phyloP scores from a whole-genome alignment of 2,888 invertebrate genomes.

The Crepidodera aurea region DNA sequence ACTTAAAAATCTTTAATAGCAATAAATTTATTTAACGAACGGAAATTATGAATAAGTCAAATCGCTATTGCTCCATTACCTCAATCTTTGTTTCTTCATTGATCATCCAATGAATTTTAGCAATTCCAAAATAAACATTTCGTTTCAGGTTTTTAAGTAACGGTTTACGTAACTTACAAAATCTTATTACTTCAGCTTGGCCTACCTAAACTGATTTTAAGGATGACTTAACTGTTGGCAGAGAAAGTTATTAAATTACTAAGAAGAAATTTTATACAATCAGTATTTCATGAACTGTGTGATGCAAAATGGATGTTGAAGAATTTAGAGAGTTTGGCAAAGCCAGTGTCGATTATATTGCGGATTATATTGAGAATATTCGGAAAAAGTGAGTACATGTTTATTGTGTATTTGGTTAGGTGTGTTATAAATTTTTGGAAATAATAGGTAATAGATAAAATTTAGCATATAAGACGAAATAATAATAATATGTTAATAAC shows the following conservation, averaged over 20 bases:
- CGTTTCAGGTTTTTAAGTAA: slow-evolving; percentile 7
- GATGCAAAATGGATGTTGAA: slow-evolving; percentile 72
- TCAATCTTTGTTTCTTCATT: too few species aligned
- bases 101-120: too few species aligned
- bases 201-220: slow-evolving; percentile 22
- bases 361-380: slow-evolving; percentile 87
- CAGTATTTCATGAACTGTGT: slow-evolving; percentile 29
- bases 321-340: slow-evolving; percentile 85
- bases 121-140: too few species aligned
- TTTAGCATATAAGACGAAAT: too few species aligned
- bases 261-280: slow-evolving; percentile 28
- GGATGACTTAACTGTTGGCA: slow-evolving; percentile 24
- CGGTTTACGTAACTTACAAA: slow-evolving; percentile 1
- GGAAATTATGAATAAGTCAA: too few species aligned
- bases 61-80: too few species aligned
- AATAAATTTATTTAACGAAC: too few species aligned
- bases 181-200: slow-evolving; percentile 17
- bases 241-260: slow-evolving; percentile 36
- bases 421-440: neutral
- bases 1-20: too few species aligned
- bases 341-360: slow-evolving; percentile 87
- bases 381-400: slow-evolving; percentile 71
- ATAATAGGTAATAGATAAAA: neutral
- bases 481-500: too few species aligned
- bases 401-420: slow-evolving; percentile 7